These are phyloP conservation scores for Oriolus oriolus DNA, from an alignment of 2,113 vertebrate genomes.

Conservation along the genomic window DNA sequence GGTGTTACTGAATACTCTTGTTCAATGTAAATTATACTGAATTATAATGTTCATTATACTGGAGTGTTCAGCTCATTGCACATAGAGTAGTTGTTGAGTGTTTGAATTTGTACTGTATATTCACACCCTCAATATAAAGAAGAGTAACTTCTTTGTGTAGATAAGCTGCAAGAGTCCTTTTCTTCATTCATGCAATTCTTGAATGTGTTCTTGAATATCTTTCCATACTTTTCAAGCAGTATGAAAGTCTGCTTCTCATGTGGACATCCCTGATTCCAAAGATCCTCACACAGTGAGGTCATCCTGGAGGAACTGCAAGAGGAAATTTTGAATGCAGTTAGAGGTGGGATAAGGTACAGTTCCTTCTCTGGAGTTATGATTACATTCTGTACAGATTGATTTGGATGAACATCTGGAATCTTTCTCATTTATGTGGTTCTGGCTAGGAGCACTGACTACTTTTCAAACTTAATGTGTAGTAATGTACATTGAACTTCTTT, in stretches of 20 bases:
- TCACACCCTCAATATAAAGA: background rate
- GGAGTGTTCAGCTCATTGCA: background rate
- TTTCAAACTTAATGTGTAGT: background rate
- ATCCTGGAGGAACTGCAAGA: background rate
- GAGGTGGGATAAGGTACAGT: background rate
- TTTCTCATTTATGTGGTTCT: background rate
- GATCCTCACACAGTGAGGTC: background rate
- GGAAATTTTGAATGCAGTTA: background rate
- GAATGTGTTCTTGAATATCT: background rate
- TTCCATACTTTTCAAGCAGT: background rate
- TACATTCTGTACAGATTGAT: background rate
- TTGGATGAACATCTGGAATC: background rate
- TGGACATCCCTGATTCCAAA: background rate
- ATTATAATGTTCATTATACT: background rate
- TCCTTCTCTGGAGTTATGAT: background rate
- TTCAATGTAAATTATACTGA: background rate
- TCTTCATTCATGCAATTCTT: background rate
- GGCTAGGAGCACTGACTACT: background rate
- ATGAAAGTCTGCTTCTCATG: background rate
- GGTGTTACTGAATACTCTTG: background rate
- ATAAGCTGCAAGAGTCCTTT: background rate
- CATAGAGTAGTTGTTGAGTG: accelerated
- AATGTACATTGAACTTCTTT: background rate
- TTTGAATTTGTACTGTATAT: background rate
- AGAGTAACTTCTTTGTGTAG: background rate